These are phyloP conservation scores for Xiphophorus hellerii DNA, from an alignment of 2,113 vertebrate genomes.

Conservation along the genomic window DNA sequence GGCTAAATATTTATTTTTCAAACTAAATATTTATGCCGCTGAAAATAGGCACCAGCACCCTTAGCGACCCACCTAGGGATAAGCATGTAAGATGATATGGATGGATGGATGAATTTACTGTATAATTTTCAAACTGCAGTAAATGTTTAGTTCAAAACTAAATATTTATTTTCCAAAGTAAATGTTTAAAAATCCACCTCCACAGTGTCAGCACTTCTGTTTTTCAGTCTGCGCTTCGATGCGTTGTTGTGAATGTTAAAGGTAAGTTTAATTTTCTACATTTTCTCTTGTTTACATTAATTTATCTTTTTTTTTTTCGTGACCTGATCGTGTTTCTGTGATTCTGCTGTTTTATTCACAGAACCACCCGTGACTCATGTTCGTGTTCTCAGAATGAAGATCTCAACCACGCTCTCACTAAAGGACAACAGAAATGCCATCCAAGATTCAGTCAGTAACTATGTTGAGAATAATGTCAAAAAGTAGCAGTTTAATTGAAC, in stretches of 20 bases:
- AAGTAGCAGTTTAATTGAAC: background rate
- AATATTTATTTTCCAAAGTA: background rate
- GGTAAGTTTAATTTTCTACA: background rate
- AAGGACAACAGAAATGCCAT: background rate
- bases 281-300: background rate
- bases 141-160: too few relatives aligned
- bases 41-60: too few relatives aligned
- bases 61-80: too few relatives aligned
- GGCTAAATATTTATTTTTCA: too few relatives aligned
- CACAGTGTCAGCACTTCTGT: background rate
- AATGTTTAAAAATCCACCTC: background rate
- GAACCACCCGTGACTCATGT: background rate
- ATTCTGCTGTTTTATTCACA: too few relatives aligned
- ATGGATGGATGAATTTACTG: too few relatives aligned
- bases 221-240: constrained; percentile 4
- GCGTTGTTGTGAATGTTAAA: background rate
- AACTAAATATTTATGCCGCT: too few relatives aligned
- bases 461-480: too few relatives aligned
- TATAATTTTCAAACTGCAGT: too few relatives aligned
- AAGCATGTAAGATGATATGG: too few relatives aligned
- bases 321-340: background rate
- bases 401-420: background rate
- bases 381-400: background rate
- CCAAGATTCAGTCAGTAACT: background rate
- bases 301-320: background rate